phyloP scores from a whole-genome alignment of 2,113 vertebrate genomes.

The Siniperca chuatsi region DNA sequence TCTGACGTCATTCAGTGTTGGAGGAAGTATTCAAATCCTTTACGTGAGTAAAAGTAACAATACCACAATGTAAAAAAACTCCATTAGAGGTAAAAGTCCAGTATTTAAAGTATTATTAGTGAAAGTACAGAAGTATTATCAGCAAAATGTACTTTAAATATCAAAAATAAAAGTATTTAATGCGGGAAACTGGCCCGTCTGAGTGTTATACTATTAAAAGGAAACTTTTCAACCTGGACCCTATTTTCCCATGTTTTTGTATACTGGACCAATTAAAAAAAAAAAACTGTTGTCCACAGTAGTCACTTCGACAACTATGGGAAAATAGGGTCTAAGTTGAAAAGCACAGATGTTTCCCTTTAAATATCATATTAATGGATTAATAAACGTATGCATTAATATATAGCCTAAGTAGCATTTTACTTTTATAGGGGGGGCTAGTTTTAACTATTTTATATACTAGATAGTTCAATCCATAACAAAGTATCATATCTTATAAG shows the following conservation, averaged over 20 bases:
- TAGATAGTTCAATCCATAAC: neutral
- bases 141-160: neutral
- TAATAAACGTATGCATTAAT: too few species aligned
- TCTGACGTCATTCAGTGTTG: neutral
- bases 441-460: neutral
- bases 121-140: too few species aligned
- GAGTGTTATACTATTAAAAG: neutral
- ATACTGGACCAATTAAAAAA: too few species aligned
- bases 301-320: too few species aligned
- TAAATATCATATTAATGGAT: too few species aligned
- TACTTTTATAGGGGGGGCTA: neutral
- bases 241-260: too few species aligned
- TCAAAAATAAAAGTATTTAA: neutral
- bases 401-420: neutral
- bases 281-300: too few species aligned
- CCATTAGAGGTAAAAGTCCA: neutral
- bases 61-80: neutral
- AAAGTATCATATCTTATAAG: neutral
- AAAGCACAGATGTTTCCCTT: too few species aligned
- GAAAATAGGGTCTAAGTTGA: too few species aligned
- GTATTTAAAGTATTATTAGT: neutral
- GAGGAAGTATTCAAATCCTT: slow-evolving; percentile 8
- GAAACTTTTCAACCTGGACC: too few species aligned
- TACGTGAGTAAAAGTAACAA: neutral
- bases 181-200: neutral